These are phyloP conservation scores for Drosophila neonasuta DNA, from an alignment of 2,888 invertebrate species.

Conservation along the genomic window DNA sequence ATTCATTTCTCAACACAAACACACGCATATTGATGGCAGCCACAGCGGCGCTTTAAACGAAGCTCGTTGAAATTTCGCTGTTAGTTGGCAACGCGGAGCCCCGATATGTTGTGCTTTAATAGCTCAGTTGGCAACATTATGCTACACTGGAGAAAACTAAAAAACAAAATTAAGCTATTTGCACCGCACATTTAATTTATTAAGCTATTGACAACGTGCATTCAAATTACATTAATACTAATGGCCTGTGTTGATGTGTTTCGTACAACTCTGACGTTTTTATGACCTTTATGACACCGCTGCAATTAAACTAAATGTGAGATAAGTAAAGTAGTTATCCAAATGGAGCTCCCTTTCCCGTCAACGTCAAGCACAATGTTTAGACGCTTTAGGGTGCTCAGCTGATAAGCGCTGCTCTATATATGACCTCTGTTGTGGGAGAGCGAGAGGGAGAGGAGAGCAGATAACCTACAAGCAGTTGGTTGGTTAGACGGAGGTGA, in stretches of 20 bases:
- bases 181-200: not conserved
- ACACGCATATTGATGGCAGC: slow-evolving; percentile 6
- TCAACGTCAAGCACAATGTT: not conserved
- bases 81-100: slow-evolving; percentile 43
- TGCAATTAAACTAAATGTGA: slow-evolving; percentile 36
- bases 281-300: slow-evolving; percentile 19
- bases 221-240: slow-evolving; percentile 15
- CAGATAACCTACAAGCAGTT: slow-evolving; percentile 12
- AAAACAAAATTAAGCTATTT: not conserved
- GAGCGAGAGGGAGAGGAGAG: not conserved
- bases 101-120: slow-evolving; percentile 6
- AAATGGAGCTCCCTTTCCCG: slow-evolving; percentile 5
- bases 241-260: slow-evolving; percentile 20
- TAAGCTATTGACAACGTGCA: not conserved
- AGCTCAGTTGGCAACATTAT: not conserved
- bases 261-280: slow-evolving; percentile 34
- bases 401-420: slow-evolving; percentile 16
- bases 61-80: slow-evolving; percentile 20
- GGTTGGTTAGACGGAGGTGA: slow-evolving; percentile 11
- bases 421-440: slow-evolving; percentile 15
- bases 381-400: not conserved
- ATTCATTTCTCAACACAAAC: not conserved
- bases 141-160: not conserved
- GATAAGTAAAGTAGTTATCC: slow-evolving; percentile 38
- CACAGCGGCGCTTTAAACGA: slow-evolving; percentile 28